A percentile compares a stretch with the other conserved stretches of the same genome.
These are phyloP conservation scores for Craseonycteris thonglongyai DNA, from an alignment of 2,113 vertebrate species.

Conservation along the genomic window DNA sequence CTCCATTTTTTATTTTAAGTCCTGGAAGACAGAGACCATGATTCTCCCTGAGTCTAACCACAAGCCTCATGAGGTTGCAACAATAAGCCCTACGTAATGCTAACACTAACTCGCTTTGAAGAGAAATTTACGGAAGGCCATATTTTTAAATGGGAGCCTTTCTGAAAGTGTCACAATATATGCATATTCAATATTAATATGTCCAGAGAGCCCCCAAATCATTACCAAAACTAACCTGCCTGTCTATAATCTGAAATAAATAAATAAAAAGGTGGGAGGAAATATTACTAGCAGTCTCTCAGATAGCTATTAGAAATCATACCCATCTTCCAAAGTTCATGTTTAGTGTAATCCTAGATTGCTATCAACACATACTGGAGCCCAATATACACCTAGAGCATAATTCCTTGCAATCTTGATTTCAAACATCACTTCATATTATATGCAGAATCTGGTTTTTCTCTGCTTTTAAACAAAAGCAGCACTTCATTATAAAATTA, in stretches of 20 bases:
- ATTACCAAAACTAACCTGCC: background rate
- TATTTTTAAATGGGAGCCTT: background rate
- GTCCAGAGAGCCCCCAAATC: background rate
- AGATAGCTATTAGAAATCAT: background rate
- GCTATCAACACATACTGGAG: background rate
- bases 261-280: background rate
- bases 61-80: background rate
- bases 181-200: background rate
- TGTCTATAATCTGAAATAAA: background rate
- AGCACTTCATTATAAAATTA: background rate
- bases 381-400: background rate
- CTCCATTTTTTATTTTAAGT: background rate
- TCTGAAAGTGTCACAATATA: background rate
- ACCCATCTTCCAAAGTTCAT: background rate
- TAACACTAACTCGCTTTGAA: background rate
- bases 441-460: background rate
- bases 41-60: slow-evolving; percentile 17
- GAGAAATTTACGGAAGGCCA: background rate
- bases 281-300: background rate
- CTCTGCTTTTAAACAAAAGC: slow-evolving; percentile 15
- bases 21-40: background rate
- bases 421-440: background rate
- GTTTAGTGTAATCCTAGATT: background rate
- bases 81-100: background rate
- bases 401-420: background rate